Conservation (phyloP, 2,113 vertebrate species). For the Megalops atlanticus region DNA sequence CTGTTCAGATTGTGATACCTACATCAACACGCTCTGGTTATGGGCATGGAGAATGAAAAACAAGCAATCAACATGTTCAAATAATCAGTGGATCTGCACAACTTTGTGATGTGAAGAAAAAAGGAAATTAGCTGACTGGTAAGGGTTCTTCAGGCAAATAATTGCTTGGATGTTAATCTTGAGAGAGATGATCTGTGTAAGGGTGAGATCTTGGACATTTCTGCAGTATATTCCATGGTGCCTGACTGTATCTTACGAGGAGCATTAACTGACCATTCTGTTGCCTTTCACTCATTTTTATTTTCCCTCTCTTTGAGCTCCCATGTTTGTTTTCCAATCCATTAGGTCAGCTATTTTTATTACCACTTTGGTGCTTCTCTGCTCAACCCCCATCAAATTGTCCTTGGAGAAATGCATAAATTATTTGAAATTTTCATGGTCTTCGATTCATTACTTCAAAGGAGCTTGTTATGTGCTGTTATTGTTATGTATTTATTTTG, state of each 20-base stretch:
- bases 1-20: too few relatives aligned
- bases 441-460: constrained; percentile 11
- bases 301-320: not conserved
- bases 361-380: constrained; percentile 3
- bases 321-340: constrained; percentile 18
- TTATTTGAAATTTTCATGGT: constrained; percentile 4
- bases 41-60: not conserved
- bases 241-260: not conserved
- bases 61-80: not conserved
- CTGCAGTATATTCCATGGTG: not conserved
- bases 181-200: too few relatives aligned
- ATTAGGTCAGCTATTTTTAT: constrained; percentile 24
- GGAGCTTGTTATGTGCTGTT: not conserved
- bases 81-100: not conserved
- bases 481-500: constrained; percentile 9
- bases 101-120: not conserved
- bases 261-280: not conserved
- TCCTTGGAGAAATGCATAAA: constrained; percentile 26
- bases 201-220: not conserved
- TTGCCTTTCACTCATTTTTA: constrained; percentile 2
- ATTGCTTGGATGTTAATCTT: too few relatives aligned
- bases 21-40: not conserved
- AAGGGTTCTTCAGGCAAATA: not conserved
- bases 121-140: not conserved
- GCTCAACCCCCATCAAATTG: constrained; percentile 11